A percentile compares a stretch with the other conserved stretches of the same genome.
phyloP scores from a whole-genome alignment of 2,888 invertebrate species.

The Melinaea menophilus region DNA sequence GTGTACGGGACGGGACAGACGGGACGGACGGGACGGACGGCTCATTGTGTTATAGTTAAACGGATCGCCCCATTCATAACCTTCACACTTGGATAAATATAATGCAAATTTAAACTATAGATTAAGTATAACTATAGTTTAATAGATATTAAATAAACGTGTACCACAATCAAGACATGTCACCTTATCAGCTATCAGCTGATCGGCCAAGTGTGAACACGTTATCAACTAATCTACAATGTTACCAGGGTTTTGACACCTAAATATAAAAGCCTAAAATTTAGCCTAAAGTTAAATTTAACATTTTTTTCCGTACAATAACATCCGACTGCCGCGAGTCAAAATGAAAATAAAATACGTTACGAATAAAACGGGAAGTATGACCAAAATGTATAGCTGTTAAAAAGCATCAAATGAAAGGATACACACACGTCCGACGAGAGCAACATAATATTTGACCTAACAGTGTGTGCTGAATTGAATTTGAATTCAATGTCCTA shows the following conservation, averaged over 20 bases:
- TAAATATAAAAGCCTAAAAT: neutral
- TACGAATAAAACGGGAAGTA: conserved; percentile 13
- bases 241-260: conserved; percentile 29
- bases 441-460: conserved; percentile 12
- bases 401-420: conserved; percentile 22
- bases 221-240: conserved; percentile 45
- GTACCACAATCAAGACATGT: conserved; percentile 8
- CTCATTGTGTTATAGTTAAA: conserved; percentile 27
- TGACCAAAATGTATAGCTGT: conserved; percentile 7
- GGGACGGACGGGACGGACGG: conserved; percentile 14
- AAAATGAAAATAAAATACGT: too few relatives aligned
- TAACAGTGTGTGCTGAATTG: conserved; percentile 15
- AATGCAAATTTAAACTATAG: neutral
- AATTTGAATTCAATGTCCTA: conserved; percentile 32
- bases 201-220: conserved; percentile 37
- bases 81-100: conserved; percentile 17
- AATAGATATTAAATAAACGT: too few relatives aligned
- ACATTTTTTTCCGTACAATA: too few relatives aligned
- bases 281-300: too few relatives aligned
- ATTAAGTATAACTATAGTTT: neutral
- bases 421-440: conserved; percentile 10
- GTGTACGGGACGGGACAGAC: conserved; percentile 4
- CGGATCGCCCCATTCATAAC: conserved; percentile 26
- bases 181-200: conserved; percentile 45
- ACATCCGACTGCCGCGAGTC: too few relatives aligned